Percentiles rank a stretch among this genome's conserved stretches.
Conservation (phyloP, 2,888 invertebrate species). For the Luffia ferchaultella region DNA sequence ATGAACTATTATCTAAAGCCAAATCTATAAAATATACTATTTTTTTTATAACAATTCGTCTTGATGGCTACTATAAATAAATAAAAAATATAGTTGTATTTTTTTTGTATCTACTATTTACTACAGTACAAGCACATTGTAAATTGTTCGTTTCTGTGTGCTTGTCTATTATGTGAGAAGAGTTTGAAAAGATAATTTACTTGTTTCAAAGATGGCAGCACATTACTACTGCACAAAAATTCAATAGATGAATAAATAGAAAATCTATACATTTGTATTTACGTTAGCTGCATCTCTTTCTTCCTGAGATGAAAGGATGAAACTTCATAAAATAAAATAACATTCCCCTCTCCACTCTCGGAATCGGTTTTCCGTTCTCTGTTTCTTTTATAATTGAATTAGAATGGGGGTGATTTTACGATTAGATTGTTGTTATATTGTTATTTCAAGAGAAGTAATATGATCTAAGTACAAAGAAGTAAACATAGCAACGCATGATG, state of each 20-base stretch:
- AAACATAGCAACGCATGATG: not conserved
- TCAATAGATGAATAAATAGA: slow-evolving; percentile 28
- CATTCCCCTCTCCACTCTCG: too few species aligned
- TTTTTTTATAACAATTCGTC: too few species aligned
- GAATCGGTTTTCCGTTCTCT: not conserved
- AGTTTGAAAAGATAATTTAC: not conserved
- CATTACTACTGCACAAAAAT: slow-evolving; percentile 34
- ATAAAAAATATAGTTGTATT: not conserved
- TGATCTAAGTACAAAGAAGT: not conserved
- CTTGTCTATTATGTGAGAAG: not conserved
- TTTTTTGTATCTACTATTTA: not conserved
- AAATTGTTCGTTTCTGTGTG: not conserved
- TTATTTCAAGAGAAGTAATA: not conserved
- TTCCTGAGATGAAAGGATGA: not conserved
- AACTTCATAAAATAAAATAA: not conserved
- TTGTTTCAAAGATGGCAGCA: slow-evolving; percentile 41
- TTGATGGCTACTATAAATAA: too few species aligned
- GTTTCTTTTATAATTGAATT: not conserved
- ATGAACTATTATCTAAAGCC: too few species aligned
- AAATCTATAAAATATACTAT: too few species aligned
- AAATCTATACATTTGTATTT: slow-evolving; percentile 5
- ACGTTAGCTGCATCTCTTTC: not conserved
- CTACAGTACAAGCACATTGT: not conserved
- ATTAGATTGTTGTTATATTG: not conserved
- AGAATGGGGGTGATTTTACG: not conserved